These are phyloP conservation scores for Perca flavescens DNA, from an alignment of 2,113 vertebrate species.

Conservation along the genomic window DNA sequence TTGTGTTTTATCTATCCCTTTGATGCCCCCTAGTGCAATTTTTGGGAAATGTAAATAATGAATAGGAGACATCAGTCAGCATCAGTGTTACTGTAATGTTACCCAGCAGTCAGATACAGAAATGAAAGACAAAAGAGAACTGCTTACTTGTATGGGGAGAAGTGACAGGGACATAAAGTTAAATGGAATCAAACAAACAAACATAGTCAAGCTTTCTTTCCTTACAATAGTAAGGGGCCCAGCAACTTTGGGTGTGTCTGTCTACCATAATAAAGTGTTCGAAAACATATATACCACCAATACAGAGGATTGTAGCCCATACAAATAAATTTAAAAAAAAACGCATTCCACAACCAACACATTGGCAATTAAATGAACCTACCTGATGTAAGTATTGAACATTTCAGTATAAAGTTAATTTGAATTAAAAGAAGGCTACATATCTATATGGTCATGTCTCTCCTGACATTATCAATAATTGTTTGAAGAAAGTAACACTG, in stretches of 20 bases:
- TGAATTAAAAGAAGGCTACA: neutral
- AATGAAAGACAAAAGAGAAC: constrained; percentile 6
- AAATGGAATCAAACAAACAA: constrained; percentile 15
- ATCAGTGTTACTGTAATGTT: constrained; percentile 16
- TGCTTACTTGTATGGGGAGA: neutral
- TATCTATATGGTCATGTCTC: neutral
- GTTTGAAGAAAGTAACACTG: neutral
- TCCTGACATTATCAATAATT: neutral
- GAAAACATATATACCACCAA: neutral
- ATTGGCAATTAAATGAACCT: neutral
- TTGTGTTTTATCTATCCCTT: constrained; percentile 36
- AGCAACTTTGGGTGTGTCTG: neutral
- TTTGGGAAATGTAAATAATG: constrained; percentile 29
- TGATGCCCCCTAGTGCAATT: constrained; percentile 66
- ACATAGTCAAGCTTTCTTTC: neutral
- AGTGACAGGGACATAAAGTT: constrained; percentile 4
- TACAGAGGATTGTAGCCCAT: neutral
- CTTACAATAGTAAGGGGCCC: neutral
- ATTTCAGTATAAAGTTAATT: neutral
- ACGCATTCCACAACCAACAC: neutral
- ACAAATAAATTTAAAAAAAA: neutral
- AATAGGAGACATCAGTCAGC: neutral
- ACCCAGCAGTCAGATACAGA: neutral
- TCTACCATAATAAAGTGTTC: neutral
- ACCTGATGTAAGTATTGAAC: neutral